These are phyloP conservation scores for Ctenopoma kingsleyae DNA, from an alignment of 2,797 vertebrate species.

Conservation along the genomic window DNA sequence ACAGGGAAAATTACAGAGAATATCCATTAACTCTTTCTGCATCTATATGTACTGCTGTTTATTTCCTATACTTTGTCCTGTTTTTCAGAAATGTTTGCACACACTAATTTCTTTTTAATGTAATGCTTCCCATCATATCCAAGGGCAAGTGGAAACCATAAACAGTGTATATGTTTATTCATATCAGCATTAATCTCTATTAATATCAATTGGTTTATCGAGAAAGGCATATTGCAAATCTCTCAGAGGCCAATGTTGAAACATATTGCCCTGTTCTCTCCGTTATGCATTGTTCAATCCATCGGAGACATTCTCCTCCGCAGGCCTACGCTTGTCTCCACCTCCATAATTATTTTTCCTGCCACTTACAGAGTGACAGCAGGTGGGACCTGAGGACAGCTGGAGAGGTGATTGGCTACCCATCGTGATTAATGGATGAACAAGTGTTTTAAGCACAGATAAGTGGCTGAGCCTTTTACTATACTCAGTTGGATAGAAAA, in stretches of 20 bases:
- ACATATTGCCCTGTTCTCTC: background rate
- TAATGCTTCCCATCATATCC: too few relatives aligned
- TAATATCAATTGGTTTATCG: too few relatives aligned
- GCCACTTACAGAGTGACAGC: slow-evolving; percentile 49
- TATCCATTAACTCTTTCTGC: background rate
- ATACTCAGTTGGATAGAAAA: slow-evolving; percentile 9
- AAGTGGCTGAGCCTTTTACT: slow-evolving; percentile 50
- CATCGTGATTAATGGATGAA: slow-evolving; percentile 55
- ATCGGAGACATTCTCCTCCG: background rate
- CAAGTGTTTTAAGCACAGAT: slow-evolving; percentile 50
- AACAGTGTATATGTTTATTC: too few relatives aligned
- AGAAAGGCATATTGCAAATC: slow-evolving; percentile 2
- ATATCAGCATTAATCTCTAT: too few relatives aligned
- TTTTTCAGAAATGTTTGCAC: too few relatives aligned
- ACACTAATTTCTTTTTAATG: too few relatives aligned
- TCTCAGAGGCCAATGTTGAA: background rate
- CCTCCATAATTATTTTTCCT: slow-evolving; percentile 45
- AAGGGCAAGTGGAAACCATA: too few relatives aligned
- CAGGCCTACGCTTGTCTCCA: slow-evolving; percentile 23
- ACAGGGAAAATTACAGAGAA: slow-evolving; percentile 6
- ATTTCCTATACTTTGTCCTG: too few relatives aligned
- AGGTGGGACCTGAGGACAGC: slow-evolving; percentile 61
- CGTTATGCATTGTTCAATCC: background rate
- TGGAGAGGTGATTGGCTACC: slow-evolving; percentile 49
- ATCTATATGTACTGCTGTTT: too few relatives aligned